Conservation (phyloP, 2,113 vertebrate genomes). For the Callionymus lyra region DNA sequence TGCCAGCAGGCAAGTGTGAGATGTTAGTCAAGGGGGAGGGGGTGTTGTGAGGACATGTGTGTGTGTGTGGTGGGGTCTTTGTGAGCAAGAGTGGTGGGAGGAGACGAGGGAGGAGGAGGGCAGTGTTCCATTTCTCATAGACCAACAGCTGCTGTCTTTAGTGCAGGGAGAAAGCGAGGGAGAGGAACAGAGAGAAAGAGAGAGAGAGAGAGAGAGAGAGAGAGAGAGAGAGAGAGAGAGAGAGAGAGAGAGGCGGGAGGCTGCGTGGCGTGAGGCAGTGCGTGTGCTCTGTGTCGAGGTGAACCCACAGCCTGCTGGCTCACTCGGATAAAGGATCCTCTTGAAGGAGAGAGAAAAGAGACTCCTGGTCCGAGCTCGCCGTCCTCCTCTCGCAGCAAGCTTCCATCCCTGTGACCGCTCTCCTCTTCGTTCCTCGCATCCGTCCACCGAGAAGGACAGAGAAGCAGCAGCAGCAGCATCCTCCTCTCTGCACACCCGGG, state of each 20-base stretch:
- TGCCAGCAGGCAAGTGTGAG: constrained; percentile 57
- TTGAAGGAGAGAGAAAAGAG: constrained; percentile 22
- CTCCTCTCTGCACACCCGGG: constrained; percentile 46
- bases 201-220: constrained; percentile 38
- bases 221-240: constrained; percentile 36
- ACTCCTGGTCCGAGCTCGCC: constrained; percentile 11
- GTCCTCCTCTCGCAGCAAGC: neutral
- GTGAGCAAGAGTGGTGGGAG: constrained; percentile 50
- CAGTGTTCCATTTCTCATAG: constrained; percentile 66
- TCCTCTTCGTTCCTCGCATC: constrained; percentile 46
- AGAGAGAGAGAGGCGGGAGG: constrained; percentile 53
- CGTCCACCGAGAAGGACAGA: constrained; percentile 39
- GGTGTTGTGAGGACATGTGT: constrained; percentile 50
- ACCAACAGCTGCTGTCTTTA: constrained; percentile 66
- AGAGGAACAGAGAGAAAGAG: no score
- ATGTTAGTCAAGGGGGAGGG: constrained; percentile 65
- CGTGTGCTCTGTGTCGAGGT: constrained; percentile 62
- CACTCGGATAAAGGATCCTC: constrained; percentile 61
- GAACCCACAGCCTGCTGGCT: constrained; percentile 61
- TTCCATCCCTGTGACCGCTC: constrained; percentile 13
- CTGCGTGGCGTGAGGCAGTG: constrained; percentile 57
- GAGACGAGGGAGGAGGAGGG: constrained; percentile 45
- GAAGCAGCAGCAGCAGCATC: constrained; percentile 39
- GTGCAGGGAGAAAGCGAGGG: no score
- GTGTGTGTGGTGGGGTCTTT: constrained; percentile 47